phyloP scores from a whole-genome alignment of 2,888 invertebrate species.

The Microchrysa polita region DNA sequence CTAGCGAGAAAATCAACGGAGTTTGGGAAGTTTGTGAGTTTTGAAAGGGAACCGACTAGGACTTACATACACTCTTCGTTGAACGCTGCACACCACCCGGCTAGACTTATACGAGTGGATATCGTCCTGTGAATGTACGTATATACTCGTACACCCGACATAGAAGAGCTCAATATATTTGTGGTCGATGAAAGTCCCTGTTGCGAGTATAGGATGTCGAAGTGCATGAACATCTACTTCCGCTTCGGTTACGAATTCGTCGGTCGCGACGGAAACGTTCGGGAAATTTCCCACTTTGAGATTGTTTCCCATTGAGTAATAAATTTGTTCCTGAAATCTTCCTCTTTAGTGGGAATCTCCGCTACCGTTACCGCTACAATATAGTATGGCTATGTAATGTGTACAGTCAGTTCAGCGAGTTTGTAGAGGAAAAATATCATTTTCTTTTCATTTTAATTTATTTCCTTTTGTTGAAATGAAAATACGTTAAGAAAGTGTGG shows the following conservation, averaged over 20 bases:
- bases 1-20: background rate
- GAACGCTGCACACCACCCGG: no score
- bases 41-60: no score
- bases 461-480: slow-evolving; percentile 39
- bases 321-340: slow-evolving; percentile 51
- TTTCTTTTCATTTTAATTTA: slow-evolving; percentile 40
- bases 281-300: slow-evolving; percentile 53
- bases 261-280: slow-evolving; percentile 52
- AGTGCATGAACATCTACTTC: slow-evolving; percentile 51
- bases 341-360: slow-evolving; percentile 41
- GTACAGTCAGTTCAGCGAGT: slow-evolving; percentile 10
- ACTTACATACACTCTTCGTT: background rate
- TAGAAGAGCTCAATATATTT: slow-evolving; percentile 47
- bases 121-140: no score
- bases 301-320: slow-evolving; percentile 53
- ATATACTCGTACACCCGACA: no score
- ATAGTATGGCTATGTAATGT: background rate
- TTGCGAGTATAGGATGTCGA: slow-evolving; percentile 48
- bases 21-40: no score
- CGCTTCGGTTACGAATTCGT: slow-evolving; percentile 53
- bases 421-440: slow-evolving; percentile 36
- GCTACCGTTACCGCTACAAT: slow-evolving; percentile 26
- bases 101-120: no score
- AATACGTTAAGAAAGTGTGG: background rate
- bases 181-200: slow-evolving; percentile 41